Conservation (phyloP, 2,113 vertebrate genomes). For the Cyanistes caeruleus region DNA sequence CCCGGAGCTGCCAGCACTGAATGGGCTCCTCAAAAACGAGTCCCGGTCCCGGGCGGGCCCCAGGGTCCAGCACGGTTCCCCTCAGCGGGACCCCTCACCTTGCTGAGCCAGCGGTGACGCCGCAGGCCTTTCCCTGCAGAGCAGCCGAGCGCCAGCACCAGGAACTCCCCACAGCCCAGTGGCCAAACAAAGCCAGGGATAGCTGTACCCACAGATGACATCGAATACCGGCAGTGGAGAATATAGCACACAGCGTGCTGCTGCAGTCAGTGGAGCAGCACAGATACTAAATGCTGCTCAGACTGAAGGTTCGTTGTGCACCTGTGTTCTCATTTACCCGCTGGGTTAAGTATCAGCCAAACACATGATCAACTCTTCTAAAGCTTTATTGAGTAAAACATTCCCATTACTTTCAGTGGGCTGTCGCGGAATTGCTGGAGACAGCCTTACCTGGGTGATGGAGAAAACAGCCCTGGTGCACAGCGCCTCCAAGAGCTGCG, state of each 20-base stretch:
- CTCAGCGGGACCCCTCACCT: not conserved
- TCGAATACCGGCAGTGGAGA: too few relatives aligned
- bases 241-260: rapidly evolving
- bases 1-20: not conserved
- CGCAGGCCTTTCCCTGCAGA: rapidly evolving
- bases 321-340: not conserved
- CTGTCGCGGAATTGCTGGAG: rapidly evolving
- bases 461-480: not conserved
- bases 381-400: not conserved
- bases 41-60: rapidly evolving
- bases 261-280: not conserved
- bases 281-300: rapidly evolving
- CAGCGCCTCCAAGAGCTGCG: rapidly evolving
- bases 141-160: rapidly evolving
- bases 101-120: not conserved
- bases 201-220: rapidly evolving
- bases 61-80: rapidly evolving
- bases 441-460: not conserved
- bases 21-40: too few relatives aligned
- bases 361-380: rapidly evolving
- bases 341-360: not conserved
- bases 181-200: not conserved
- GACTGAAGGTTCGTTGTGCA: rapidly evolving
- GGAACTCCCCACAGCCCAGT: rapidly evolving
- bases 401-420: not conserved